A percentile compares a stretch with the other conserved stretches of the same genome.
Conservation (phyloP, 2,797 vertebrate species). For the Lepilemur septentrionalis region DNA sequence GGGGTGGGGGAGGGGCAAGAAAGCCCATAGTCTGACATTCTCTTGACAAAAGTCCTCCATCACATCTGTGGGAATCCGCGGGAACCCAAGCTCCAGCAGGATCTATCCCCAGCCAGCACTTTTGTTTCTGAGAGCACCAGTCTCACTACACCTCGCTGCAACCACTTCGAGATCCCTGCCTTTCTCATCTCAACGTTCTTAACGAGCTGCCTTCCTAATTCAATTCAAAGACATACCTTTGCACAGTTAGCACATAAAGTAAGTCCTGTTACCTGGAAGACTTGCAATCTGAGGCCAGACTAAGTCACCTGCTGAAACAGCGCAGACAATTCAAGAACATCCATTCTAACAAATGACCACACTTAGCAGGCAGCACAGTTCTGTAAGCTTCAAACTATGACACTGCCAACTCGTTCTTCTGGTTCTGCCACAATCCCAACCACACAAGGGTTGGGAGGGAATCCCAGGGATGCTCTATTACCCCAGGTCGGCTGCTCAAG, state of each 20-base stretch:
- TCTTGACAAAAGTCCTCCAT: conserved; percentile 5
- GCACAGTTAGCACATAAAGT: neutral
- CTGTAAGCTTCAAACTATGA: neutral
- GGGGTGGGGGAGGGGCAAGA: neutral
- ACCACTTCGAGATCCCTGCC: neutral
- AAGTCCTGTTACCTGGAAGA: neutral
- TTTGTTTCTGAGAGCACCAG: neutral
- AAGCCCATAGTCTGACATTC: neutral
- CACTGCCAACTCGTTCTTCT: conserved; percentile 55
- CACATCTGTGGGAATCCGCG: neutral
- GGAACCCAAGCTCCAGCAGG: neutral
- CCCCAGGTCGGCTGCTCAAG: neutral
- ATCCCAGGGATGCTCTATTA: conserved; percentile 15
- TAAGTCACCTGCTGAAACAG: neutral
- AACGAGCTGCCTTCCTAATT: neutral
- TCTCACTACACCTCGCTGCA: neutral
- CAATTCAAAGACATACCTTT: neutral
- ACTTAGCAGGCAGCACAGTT: neutral
- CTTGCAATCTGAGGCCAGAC: neutral
- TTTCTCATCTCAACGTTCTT: neutral
- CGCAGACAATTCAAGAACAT: conserved; percentile 4
- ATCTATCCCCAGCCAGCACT: neutral
- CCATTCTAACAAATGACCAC: neutral
- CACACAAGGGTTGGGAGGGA: neutral
- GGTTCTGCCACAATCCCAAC: conserved; percentile 29